Conservation (phyloP, 35 echinoderm and acorn worm species). For the Strongylocentrotus purpuratus region DNA sequence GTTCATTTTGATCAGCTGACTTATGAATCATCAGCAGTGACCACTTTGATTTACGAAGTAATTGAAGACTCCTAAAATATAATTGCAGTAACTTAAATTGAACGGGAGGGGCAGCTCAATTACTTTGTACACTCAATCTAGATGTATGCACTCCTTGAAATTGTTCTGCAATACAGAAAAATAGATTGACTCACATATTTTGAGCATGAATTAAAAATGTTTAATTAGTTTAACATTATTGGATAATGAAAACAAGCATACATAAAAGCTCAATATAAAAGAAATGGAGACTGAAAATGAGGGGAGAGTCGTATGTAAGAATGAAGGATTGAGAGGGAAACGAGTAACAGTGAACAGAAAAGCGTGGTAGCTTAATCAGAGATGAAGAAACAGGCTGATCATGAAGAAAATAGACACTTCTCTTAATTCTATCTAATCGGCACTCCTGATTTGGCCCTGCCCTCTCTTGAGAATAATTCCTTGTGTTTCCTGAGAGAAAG, state of each 20-base stretch:
- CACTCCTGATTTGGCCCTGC: background rate
- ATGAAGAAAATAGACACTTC: background rate
- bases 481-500: background rate
- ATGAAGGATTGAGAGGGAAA: no score
- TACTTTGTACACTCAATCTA: background rate
- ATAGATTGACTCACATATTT: background rate
- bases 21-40: background rate
- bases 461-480: conserved; percentile 1
- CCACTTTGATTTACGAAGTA: background rate
- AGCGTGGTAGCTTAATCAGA: no score
- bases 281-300: no score
- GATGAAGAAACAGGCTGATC: background rate
- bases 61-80: background rate
- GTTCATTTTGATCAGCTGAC: background rate
- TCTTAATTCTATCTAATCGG: background rate
- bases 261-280: no score
- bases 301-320: no score
- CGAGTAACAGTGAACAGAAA: no score
- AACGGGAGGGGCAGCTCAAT: background rate
- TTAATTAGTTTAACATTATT: no score
- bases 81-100: background rate
- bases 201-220: background rate
- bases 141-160: background rate
- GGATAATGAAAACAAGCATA: no score
- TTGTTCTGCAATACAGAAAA: background rate